Percentiles rank a stretch among this genome's conserved stretches.
phyloP scores from a whole-genome alignment of 2,113 vertebrate species.

The Malurus alboscapulatus region DNA sequence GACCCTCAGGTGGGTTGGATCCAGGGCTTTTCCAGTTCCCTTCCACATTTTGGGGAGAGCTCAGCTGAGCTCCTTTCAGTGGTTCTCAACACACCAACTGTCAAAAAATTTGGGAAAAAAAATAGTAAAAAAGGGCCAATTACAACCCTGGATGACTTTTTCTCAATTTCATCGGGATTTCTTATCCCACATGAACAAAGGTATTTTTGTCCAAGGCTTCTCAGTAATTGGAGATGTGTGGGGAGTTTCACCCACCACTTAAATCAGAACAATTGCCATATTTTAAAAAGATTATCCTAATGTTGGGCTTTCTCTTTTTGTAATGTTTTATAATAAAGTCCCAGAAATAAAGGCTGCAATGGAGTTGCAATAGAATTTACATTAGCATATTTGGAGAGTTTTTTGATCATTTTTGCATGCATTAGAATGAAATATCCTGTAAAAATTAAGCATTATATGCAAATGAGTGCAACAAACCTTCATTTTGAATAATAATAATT shows the following conservation, averaged over 20 bases:
- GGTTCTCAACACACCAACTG: background rate
- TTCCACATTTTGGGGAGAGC: background rate
- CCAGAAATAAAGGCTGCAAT: slow-evolving; percentile 56
- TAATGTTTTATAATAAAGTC: slow-evolving; percentile 68
- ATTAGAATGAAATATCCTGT: slow-evolving; percentile 72
- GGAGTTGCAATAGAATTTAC: slow-evolving; percentile 63
- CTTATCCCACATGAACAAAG: background rate
- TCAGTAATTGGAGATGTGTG: slow-evolving; percentile 22
- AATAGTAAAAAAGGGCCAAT: background rate
- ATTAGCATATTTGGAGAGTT: slow-evolving; percentile 75
- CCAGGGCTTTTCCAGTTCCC: background rate
- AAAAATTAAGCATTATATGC: slow-evolving; percentile 79
- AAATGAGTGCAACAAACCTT: slow-evolving; percentile 70
- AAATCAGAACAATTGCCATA: slow-evolving; percentile 51
- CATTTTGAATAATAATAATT: slow-evolving; percentile 76
- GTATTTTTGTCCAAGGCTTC: slow-evolving; percentile 3
- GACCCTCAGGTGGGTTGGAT: background rate
- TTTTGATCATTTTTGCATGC: slow-evolving; percentile 73
- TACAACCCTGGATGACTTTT: background rate
- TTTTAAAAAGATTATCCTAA: slow-evolving; percentile 67
- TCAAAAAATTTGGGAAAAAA: background rate
- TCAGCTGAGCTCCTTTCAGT: background rate
- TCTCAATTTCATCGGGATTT: background rate
- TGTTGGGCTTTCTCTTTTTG: slow-evolving; percentile 54
- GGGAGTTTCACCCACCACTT: slow-evolving; percentile 20